Evolutionary conservation across 2,888 invertebrate genomes (phyloP).

Genomic region (Coleophora deauratella): DNA sequence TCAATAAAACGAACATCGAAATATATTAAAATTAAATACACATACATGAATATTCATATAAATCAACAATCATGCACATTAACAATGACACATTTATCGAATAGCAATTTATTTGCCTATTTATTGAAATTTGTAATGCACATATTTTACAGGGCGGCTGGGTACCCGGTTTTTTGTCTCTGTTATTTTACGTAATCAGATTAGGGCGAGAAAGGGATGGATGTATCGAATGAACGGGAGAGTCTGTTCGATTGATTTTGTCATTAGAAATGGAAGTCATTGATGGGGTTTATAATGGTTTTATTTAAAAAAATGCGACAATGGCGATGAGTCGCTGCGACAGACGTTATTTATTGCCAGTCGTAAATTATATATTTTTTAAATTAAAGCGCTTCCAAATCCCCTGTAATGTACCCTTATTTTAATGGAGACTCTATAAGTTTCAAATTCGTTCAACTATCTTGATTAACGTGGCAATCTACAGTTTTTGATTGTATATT

Average conservation of each 20-base stretch:
- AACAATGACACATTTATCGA: slow-evolving; percentile 64
- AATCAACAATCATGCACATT: slow-evolving; percentile 55
- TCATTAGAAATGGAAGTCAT: slow-evolving; percentile 49
- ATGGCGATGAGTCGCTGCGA: slow-evolving; percentile 51
- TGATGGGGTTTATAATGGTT: slow-evolving; percentile 70
- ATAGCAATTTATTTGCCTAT: slow-evolving; percentile 69
- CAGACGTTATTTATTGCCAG: slow-evolving; percentile 59
- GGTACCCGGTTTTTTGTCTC: slow-evolving; percentile 32
- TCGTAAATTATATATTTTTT: slow-evolving; percentile 58
- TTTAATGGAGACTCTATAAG: not conserved
- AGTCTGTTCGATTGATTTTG: slow-evolving; percentile 48
- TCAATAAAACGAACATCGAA: slow-evolving; percentile 35
- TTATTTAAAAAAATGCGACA: slow-evolving; percentile 60
- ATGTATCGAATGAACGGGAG: slow-evolving; percentile 19
- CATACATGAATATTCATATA: slow-evolving; percentile 71
- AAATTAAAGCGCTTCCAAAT: slow-evolving; percentile 65
- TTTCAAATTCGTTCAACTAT: not conserved
- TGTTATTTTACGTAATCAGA: slow-evolving; percentile 24
- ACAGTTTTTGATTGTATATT: not conserved
- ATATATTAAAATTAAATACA: slow-evolving; percentile 42
- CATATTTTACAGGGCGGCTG: slow-evolving; percentile 42
- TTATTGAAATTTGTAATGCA: slow-evolving; percentile 70
- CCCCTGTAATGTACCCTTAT: slow-evolving; percentile 30
- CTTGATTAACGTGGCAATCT: not conserved
- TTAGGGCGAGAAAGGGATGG: slow-evolving; percentile 40